Evolutionary conservation across 1,140 invertebrate species (phyloP).

Genomic region (Sminthurides bifidus): DNA sequence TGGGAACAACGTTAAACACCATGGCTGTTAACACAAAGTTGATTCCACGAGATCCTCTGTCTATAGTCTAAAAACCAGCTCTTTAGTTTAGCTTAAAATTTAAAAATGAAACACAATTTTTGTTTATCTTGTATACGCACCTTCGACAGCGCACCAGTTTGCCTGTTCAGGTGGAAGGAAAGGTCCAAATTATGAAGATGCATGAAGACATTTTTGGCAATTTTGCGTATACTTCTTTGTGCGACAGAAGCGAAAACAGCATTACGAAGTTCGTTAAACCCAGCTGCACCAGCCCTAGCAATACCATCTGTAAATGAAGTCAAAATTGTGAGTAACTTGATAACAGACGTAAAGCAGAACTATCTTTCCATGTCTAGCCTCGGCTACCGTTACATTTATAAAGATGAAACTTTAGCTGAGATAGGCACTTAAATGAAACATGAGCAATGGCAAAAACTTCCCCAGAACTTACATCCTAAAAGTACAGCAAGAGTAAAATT

Average conservation of each 20-base stretch:
- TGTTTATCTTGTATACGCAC: constrained; percentile 35
- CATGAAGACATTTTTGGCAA: constrained; percentile 91
- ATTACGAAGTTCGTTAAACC: constrained; percentile 93
- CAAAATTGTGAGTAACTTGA: no score
- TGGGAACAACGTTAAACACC: constrained; percentile 96
- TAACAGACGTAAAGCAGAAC: no score
- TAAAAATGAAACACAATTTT: background rate
- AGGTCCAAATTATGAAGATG: constrained; percentile 94
- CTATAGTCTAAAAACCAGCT: constrained; percentile 52
- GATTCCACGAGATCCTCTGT: constrained; percentile 83
- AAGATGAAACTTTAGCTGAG: no score
- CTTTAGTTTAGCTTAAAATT: constrained; percentile 1
- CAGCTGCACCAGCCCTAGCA: constrained; percentile 72
- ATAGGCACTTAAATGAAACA: no score
- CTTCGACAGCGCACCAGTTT: constrained; percentile 82
- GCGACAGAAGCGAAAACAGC: constrained; percentile 98
- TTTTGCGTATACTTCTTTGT: constrained; percentile 86
- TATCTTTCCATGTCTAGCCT: no score
- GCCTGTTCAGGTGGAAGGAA: constrained; percentile 81
- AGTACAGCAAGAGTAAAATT: constrained; percentile 66
- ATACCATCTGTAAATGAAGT: constrained; percentile 64
- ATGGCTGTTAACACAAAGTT: constrained; percentile 93
- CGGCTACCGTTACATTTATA: no score
- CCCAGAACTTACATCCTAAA: constrained; percentile 68
- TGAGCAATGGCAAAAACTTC: no score